Base-by-base conservation (phyloP, 2,113 vertebrate genomes). In the Ageneiosus marmoratus region DNA sequence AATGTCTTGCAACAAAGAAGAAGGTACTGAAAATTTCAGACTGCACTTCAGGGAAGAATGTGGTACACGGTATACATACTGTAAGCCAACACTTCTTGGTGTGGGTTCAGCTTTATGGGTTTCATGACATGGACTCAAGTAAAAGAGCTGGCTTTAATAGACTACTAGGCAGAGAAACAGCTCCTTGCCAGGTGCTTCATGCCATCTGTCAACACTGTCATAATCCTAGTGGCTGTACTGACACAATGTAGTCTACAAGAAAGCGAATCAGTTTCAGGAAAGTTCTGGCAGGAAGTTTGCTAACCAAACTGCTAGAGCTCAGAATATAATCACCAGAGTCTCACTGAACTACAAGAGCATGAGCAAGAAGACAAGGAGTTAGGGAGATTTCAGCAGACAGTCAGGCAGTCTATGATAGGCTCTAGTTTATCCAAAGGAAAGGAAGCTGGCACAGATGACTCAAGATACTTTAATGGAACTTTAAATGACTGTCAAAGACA, bases 181-280 rank as follows among this genome's bases (percentile, higher is more conserved):
- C n/a, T 51, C 46, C 24, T 74, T 24, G 44, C 55, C 56, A n/a
- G 70, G 80, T 82, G 74, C 55, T 62, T 82, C 80, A 75, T 63
- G 24, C 70, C 80, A 55, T 74, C 69, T 82, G 80, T 75, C 70
- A 75, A 58, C 53, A 60, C 69, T 82, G 80, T 82, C 80, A 82
- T 50, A 24, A 62, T 32, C 22, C 80, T 58, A 75, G 70, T 75
- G 70, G 56, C 70, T 63, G n/a, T 37, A 24, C 41, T 82, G 73
- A 76, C 73, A 76, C 73, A 55, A 37, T 55, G 29, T 55, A 76
- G 50, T 55, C 50, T 34, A 56, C 55, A 74, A 73, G 34, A 81
- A 81, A 82, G 69, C 5, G 29, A 73, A 82, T 44, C 69, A 44
- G 60, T 74, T 74, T 48, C 11, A 37, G 44, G 22, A 51, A 82